Base-by-base conservation (phyloP, 2,797 vertebrate genomes). In the Geotrypetes seraphini region DNA sequence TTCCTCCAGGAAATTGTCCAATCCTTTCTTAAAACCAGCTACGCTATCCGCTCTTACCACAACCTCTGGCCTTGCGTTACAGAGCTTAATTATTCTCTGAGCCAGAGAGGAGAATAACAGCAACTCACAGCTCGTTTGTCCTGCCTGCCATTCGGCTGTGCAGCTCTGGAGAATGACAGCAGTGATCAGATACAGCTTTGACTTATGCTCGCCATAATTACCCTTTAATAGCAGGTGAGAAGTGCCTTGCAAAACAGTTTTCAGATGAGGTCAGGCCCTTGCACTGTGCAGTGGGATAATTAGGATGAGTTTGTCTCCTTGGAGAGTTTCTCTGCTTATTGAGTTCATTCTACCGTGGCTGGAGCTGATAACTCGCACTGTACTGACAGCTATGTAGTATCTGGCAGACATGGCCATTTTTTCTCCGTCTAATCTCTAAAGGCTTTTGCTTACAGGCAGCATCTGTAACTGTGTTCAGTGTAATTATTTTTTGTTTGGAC, bases 231-330 rank as follows among this genome's bases (percentile, higher is more conserved):
- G 10, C 9, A 10, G 3, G 0, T 7, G 20, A 50, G 43, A 43
- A 39, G 28, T 22, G 22, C n/a, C n/a, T n/a, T n/a, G n/a, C n/a
- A n/a, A n/a, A 56, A 45, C 19, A 5, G 27, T 50, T 42, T 43
- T 38, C 8, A 33, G 60, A 11, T 46, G 37, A 47, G 54, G 53
- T 57, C 39, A 25, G 42, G 28, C 20, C 28, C 2, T 25, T 35
- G 7, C 10, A 28, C 16, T 9, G 22, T 23, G 16, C 25, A 19
- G 10, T 18, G n/a, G 31, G 17, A 33, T 30, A 47, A 42, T 57
- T 43, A 19, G 21, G 12, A 31, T 33, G 33, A 47, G 53, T 63
- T 66, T 60, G 53, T 49, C 58, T 59, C 37, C 27, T 22, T 58
- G 35, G 31, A 39, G 42, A 32, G 38, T 40, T 38, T 13, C 21